These are phyloP conservation scores for Electrophaes corylata DNA, from an alignment of 2,888 invertebrate species.

Conservation along the genomic window DNA sequence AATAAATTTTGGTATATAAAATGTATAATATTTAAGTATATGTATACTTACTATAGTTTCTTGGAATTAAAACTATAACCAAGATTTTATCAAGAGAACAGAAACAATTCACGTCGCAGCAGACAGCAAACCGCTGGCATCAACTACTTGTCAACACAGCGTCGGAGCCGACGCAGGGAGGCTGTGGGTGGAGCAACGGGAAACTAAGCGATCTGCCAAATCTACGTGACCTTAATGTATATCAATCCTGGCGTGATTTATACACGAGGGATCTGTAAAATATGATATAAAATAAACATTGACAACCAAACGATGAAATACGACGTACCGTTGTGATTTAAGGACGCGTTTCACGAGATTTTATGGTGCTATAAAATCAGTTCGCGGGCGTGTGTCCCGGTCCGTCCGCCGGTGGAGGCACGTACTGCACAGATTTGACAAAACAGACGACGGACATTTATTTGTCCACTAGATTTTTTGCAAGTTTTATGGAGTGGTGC, in stretches of 20 bases:
- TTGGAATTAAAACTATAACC: not conserved
- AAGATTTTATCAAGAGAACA: not conserved
- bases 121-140: constrained; percentile 14
- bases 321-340: constrained; percentile 81
- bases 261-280: constrained; percentile 81
- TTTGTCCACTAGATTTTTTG: constrained; percentile 79
- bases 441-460: constrained; percentile 81
- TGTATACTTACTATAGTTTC: no score
- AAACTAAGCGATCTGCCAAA: constrained; percentile 79
- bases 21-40: no score
- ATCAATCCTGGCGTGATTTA: constrained; percentile 81
- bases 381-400: constrained; percentile 61
- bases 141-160: constrained; percentile 25
- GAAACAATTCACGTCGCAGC: constrained; percentile 8
- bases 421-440: constrained; percentile 82
- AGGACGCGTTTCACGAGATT: constrained; percentile 82
- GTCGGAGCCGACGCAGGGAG: constrained; percentile 43
- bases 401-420: constrained; percentile 52
- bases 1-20: not conserved
- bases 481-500: constrained; percentile 80
- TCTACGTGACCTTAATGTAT: constrained; percentile 83
- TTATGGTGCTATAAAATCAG: constrained; percentile 83
- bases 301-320: constrained; percentile 84
- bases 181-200: constrained; percentile 37
- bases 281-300: constrained; percentile 85